phyloP scores from a whole-genome alignment of 2,888 invertebrate genomes.

The Nebria salina region DNA sequence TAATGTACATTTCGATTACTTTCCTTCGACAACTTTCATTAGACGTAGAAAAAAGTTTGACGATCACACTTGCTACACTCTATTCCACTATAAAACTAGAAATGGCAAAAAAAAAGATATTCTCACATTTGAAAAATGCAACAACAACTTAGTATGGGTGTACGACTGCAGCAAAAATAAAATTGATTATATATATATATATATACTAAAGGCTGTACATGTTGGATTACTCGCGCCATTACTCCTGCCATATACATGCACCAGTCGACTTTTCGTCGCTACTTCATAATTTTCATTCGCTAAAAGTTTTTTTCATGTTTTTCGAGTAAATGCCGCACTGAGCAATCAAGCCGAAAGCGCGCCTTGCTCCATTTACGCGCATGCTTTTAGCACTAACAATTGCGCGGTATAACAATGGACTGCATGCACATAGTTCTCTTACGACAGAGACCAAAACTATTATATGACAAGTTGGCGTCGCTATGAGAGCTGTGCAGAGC shows the following conservation, averaged over 20 bases:
- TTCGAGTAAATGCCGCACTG: not conserved
- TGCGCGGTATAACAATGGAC: not conserved
- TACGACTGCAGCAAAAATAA: no score
- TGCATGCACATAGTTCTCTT: not conserved
- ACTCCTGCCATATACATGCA: slow-evolving; percentile 42
- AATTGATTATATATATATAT: no score
- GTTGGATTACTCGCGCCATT: slow-evolving; percentile 37
- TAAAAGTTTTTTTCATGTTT: slow-evolving; percentile 24
- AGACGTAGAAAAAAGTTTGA: slow-evolving; percentile 15
- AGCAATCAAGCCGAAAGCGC: slow-evolving; percentile 31
- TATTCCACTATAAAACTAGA: no score
- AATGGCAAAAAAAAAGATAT: no score
- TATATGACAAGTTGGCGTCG: not conserved
- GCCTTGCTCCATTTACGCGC: not conserved
- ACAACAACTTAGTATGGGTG: no score
- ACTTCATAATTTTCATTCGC: slow-evolving; percentile 43
- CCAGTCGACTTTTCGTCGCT: slow-evolving; percentile 36
- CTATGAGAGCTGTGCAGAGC: not conserved
- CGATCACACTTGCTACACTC: not conserved
- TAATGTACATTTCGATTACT: slow-evolving; percentile 4
- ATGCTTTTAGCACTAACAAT: not conserved
- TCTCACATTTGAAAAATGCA: no score
- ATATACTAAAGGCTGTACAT: not conserved
- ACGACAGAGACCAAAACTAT: not conserved
- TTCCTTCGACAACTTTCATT: not conserved